phyloP scores from a whole-genome alignment of 2,888 invertebrate species.

The Junonia oenone region DNA sequence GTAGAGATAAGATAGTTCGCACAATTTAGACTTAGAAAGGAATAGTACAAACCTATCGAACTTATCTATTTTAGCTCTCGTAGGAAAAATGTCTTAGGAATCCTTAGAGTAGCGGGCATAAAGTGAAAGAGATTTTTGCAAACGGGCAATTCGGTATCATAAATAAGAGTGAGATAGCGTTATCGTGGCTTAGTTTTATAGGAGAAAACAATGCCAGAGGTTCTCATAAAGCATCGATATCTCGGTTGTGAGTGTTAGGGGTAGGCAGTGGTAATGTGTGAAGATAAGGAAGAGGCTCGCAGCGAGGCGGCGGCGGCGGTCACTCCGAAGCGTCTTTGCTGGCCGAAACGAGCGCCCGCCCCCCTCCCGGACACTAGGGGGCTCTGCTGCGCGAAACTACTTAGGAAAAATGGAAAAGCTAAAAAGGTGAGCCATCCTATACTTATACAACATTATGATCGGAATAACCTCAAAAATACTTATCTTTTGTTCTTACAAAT shows the following conservation, averaged over 20 bases:
- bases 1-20: constrained; percentile 53
- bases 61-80: constrained; percentile 42
- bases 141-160: constrained; percentile 50
- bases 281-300: constrained; percentile 70
- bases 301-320: constrained; percentile 56
- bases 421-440: too few relatives aligned
- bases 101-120: constrained; percentile 38
- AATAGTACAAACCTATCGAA: constrained; percentile 71
- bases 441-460: too few relatives aligned
- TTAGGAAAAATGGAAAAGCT: constrained; percentile 89
- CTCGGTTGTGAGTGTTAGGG: constrained; percentile 61
- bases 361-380: constrained; percentile 85
- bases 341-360: constrained; percentile 66
- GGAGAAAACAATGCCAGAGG: constrained; percentile 69
- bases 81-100: constrained; percentile 30
- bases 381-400: constrained; percentile 89
- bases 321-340: constrained; percentile 63
- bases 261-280: constrained; percentile 56
- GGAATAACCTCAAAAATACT: too few relatives aligned
- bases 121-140: constrained; percentile 38
- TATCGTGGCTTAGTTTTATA: constrained; percentile 57
- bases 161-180: constrained; percentile 57
- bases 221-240: constrained; percentile 72
- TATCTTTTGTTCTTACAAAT: too few relatives aligned
- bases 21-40: constrained; percentile 33